These are phyloP conservation scores for Hylyphantes graminicola DNA, from an alignment of 1,140 invertebrate genomes.

Conservation along the genomic window DNA sequence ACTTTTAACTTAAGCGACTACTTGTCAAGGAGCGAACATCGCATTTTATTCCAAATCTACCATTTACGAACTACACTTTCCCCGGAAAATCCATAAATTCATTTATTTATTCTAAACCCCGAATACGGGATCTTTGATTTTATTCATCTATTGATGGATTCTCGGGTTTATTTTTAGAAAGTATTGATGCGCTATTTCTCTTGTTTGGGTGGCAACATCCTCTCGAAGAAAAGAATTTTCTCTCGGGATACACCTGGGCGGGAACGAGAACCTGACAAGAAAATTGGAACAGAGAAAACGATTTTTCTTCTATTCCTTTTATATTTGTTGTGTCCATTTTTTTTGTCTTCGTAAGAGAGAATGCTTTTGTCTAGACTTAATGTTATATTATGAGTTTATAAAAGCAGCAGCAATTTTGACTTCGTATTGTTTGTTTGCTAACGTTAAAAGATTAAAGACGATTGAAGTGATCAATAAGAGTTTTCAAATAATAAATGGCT, in stretches of 20 bases:
- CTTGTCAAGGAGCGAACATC: too few relatives aligned
- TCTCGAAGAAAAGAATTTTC: slow-evolving; percentile 5
- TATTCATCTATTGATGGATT: neutral
- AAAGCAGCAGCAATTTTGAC: too few relatives aligned
- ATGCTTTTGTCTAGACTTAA: neutral
- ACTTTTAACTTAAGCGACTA: too few relatives aligned
- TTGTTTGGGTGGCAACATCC: neutral
- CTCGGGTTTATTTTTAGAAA: slow-evolving; percentile 16
- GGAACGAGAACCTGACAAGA: slow-evolving; percentile 12
- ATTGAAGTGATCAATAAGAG: too few relatives aligned
- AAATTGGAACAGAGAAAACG: slow-evolving; percentile 12
- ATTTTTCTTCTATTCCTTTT: neutral
- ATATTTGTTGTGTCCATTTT: too few relatives aligned
- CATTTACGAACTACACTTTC: too few relatives aligned
- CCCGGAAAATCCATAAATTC: neutral
- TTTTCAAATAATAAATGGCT: too few relatives aligned
- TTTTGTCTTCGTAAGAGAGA: neutral
- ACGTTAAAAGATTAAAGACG: too few relatives aligned
- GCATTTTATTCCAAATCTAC: too few relatives aligned
- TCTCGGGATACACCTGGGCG: neutral
- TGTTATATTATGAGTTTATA: neutral
- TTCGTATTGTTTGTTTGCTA: too few relatives aligned
- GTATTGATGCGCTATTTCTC: neutral
- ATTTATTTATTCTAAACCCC: neutral
- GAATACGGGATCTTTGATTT: neutral